Percentiles rank a stretch among this genome's conserved stretches.
Conservation (phyloP, 2,888 invertebrate species). For the Scelioninae gen. 1 region DNA sequence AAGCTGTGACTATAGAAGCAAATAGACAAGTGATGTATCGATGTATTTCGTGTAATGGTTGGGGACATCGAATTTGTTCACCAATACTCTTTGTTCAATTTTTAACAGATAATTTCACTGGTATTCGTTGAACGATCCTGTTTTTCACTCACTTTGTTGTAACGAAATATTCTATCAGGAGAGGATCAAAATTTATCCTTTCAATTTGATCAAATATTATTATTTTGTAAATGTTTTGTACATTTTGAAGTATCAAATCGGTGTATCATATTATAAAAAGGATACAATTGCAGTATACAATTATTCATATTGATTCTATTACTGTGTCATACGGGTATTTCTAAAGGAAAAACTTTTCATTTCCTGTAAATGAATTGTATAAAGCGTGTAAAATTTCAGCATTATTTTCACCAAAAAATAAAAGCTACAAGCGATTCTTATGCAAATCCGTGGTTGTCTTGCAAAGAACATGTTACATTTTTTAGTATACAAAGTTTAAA, state of each 20-base stretch:
- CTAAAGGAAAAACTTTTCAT: not conserved
- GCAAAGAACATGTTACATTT: not conserved
- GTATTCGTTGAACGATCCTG: not conserved
- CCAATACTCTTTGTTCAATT: slow-evolving; percentile 14
- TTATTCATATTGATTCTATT: no score
- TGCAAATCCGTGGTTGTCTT: not conserved
- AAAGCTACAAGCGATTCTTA: not conserved
- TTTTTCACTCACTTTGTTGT: not conserved
- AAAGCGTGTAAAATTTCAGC: not conserved
- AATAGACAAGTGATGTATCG: slow-evolving; percentile 27
- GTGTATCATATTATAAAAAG: no score
- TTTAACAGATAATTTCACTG: slow-evolving; percentile 19
- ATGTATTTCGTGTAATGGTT: slow-evolving; percentile 31
- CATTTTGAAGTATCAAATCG: no score
- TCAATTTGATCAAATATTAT: no score
- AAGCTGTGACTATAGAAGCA: slow-evolving; percentile 33
- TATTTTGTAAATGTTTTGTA: no score
- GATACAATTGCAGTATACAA: no score
- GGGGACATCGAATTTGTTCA: slow-evolving; percentile 27
- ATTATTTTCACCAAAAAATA: not conserved
- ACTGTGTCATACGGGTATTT: not conserved
- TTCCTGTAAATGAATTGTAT: not conserved
- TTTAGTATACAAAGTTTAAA: not conserved
- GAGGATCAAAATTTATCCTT: no score
- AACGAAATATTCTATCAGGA: slow-evolving; percentile 1